Evolutionary conservation across 2,888 invertebrate genomes (phyloP).

Genomic region (Busseola fusca): DNA sequence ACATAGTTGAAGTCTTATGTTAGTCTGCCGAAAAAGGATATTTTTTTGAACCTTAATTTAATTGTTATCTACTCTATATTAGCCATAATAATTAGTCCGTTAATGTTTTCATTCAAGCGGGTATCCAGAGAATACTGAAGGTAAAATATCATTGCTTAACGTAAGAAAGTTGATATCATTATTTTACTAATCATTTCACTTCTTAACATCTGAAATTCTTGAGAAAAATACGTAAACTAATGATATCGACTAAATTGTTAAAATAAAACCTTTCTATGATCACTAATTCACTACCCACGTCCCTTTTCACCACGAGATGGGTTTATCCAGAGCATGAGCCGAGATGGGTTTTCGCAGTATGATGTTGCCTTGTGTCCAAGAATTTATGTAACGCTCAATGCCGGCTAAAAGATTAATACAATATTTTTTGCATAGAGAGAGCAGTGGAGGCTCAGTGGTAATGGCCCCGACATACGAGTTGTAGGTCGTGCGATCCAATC

Average conservation of each 20-base stretch:
- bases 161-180: background rate
- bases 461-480: too few species aligned
- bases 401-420: background rate
- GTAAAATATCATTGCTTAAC: constrained; percentile 71
- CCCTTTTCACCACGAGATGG: background rate
- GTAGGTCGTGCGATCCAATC: too few species aligned
- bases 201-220: too few species aligned
- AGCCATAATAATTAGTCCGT: constrained; percentile 49
- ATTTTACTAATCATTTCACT: background rate
- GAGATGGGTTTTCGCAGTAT: background rate
- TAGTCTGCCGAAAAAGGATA: background rate
- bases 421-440: background rate
- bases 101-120: constrained; percentile 73
- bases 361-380: background rate
- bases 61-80: background rate
- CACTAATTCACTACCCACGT: background rate
- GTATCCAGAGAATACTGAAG: constrained; percentile 74
- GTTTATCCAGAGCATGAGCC: background rate
- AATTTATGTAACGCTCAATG: background rate
- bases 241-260: background rate
- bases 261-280: background rate
- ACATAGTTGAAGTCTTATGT: background rate
- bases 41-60: too few species aligned
- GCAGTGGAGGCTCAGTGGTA: too few species aligned
- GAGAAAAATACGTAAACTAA: background rate